Base-by-base conservation (phyloP, 2,888 invertebrate genomes). In the Peribatodes rhomboidaria region DNA sequence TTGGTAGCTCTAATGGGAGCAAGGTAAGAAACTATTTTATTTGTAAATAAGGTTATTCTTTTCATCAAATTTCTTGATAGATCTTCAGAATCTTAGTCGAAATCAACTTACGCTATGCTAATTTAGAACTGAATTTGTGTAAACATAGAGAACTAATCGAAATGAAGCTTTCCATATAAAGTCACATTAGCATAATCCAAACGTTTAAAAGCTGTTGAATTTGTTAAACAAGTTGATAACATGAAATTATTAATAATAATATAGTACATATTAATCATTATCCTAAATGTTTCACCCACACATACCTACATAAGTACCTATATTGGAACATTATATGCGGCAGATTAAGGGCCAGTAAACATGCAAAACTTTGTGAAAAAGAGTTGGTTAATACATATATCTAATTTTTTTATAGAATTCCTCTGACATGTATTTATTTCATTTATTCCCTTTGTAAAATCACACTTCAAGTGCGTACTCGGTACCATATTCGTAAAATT, bases 1-100 rank as follows among this genome's bases (percentile, higher is more conserved):
- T 89, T 97, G 71, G 94, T 96, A 70, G 96, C 96, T n/a, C 94
- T 97, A 72, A 94, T 97, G 94, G 97, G 97, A 44, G 94, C 95
- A 69, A 96, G 96, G 96, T 95, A 91, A 86, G 80, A 31, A 22
- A 6, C 16, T 7, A 10, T 16, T 14, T 11, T 4, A 14, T 31
- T 22, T 4, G 0, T n/a, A n/a, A n/a, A n/a, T n/a, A n/a, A n/a
- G n/a, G n/a, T n/a, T n/a, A n/a, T n/a, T 16, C 7, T 22, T 10
- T 11, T 16, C 7, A 16, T 20, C 11, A 13, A 9, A 11, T 18
- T 18, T 8, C 6, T n/a, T 39, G n/a, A 42, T 18, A 27, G 1
- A 13, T 6, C 14, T 14, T 14, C 14, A 39, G 14, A 7, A 9
- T 18, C 10, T 11, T 20, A 44, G 2, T 3, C 8, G 20, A 44